Base-by-base conservation (phyloP, 2,113 vertebrate genomes). In the Edolisoma coerulescens region DNA sequence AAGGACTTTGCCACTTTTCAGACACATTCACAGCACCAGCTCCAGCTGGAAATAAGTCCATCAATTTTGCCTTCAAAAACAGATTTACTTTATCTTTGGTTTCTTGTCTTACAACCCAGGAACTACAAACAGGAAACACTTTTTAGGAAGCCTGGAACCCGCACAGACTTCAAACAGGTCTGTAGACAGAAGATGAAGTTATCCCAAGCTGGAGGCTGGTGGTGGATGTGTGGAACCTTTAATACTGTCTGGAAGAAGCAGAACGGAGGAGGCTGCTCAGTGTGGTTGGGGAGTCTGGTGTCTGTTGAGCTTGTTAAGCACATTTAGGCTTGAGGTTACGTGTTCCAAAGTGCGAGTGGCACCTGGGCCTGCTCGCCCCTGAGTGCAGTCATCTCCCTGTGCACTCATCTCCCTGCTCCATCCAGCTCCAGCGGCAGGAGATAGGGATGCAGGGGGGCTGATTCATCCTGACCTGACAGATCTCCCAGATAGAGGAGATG, bases 391-490 rank as follows among this genome's bases (percentile, higher is more conserved):
- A 78, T 53, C 64, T 69, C 45, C 45, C 45, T 45, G 73, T 37
- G 54, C 54, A 53, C 73, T 68, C 83, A 42, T 21, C 44, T 52
- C 73, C 61, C 33, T 86, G 53, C 84, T 86, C 7, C 2, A 54
- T 57, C 37, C 84, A 87, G 90, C 87, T 79, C 16, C 78, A 24
- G 69, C 37, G 71, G 68, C 74, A 77, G 71, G 37, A 92, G 94
- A 90, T 70, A 65, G 64, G 64, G 73, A 89, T 96, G 89, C 93
- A 89, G 68, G 53, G 88, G 74, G 89, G 64, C 86, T 97, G 96
- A 96, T 84, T 96, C 94, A 93, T 87, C 95, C 96, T 95, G 94
- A 95, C 86, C 86, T 91, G 95, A 95, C 93, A 95, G 96, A 97
- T 96, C 80, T 93, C 64, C 42, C 37, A 95, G 93, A 95, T 80